Conservation (phyloP, 1,140 invertebrate genomes). For the Hylaeus volcanicus region DNA sequence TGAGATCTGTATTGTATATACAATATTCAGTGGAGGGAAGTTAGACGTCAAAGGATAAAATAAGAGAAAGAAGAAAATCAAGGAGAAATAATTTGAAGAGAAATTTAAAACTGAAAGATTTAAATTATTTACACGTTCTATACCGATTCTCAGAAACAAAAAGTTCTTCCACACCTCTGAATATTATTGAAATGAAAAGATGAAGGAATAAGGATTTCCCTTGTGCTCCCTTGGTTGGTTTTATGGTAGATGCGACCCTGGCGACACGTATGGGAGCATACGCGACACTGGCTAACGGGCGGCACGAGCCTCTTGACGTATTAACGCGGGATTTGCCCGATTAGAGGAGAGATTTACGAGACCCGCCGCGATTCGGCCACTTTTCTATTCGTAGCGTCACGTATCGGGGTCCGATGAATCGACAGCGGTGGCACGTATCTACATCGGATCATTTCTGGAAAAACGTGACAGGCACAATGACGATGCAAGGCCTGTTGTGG, state of each 20-base stretch:
- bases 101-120: no score
- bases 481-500: neutral
- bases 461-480: slow-evolving; percentile 48
- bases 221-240: no score
- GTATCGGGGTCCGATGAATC: slow-evolving; percentile 43
- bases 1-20: no score
- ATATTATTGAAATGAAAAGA: no score
- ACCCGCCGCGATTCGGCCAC: slow-evolving; percentile 38
- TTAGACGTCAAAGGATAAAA: no score
- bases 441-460: slow-evolving; percentile 41
- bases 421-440: slow-evolving; percentile 42
- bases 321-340: slow-evolving; percentile 67
- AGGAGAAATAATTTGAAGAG: no score
- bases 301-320: slow-evolving; percentile 63
- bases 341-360: slow-evolving; percentile 63
- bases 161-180: no score
- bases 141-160: no score
- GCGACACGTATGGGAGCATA: slow-evolving; percentile 39
- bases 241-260: neutral
- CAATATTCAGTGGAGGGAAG: no score
- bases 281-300: slow-evolving; percentile 22
- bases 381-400: slow-evolving; percentile 59
- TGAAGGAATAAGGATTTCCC: no score
- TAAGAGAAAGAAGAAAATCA: no score
- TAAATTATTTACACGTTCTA: no score